Conservation (phyloP, 2,888 invertebrate genomes). For the Clistopyga incitator region DNA sequence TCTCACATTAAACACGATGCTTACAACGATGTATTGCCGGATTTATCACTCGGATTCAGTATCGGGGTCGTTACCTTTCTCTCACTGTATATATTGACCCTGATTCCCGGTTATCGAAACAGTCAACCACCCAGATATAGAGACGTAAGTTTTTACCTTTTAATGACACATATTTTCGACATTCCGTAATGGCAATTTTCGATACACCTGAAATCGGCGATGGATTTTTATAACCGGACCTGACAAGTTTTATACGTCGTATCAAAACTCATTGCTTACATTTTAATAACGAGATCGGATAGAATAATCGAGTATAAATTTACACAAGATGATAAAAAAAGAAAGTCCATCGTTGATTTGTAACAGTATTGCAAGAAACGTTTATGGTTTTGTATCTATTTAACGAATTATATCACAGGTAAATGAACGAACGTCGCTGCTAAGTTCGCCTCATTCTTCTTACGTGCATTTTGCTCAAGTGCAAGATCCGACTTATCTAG, state of each 20-base stretch:
- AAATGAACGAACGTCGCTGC: conserved; percentile 87
- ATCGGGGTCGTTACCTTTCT: conserved; percentile 88
- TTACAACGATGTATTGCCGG: conserved; percentile 78
- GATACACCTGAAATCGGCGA: too few species aligned
- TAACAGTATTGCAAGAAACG: conserved; percentile 61
- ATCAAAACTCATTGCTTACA: too few species aligned
- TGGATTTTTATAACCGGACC: too few species aligned
- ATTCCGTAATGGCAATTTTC: background rate
- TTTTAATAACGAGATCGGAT: background rate
- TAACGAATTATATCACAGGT: conserved; percentile 80
- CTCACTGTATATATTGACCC: conserved; percentile 88
- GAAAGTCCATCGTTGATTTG: conserved; percentile 11
- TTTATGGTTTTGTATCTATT: conserved; percentile 37
- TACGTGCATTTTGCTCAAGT: conserved; percentile 89
- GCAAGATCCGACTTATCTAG: conserved; percentile 89
- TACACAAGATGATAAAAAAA: background rate
- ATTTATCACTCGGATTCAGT: conserved; percentile 86
- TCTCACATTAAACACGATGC: conserved; percentile 85
- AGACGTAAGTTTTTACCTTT: conserved; percentile 84
- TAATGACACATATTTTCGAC: background rate
- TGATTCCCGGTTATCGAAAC: conserved; percentile 87
- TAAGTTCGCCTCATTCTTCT: conserved; percentile 84
- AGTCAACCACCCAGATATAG: conserved; percentile 84
- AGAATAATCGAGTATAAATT: background rate
- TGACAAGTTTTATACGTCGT: too few species aligned